Evolutionary conservation across 1,140 invertebrate species (phyloP).

Genomic region (Metaphire vulgaris): DNA sequence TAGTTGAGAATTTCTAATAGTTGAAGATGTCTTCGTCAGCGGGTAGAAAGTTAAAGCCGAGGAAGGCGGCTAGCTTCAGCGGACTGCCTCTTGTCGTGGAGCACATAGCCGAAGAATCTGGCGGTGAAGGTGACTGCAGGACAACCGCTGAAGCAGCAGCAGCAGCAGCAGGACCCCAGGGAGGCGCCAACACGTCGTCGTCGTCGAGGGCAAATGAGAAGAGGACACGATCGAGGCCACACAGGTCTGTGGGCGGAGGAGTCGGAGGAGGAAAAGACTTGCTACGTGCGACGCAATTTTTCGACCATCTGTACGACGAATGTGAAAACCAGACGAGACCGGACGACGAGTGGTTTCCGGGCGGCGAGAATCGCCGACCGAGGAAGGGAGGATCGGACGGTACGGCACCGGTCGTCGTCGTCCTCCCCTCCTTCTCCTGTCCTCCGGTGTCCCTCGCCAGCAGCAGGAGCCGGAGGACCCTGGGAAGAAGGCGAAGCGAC

Average conservation of each 20-base stretch:
- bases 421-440: background rate
- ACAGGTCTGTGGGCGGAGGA: background rate
- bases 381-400: too few species aligned
- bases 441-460: background rate
- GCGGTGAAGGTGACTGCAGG: background rate
- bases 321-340: background rate
- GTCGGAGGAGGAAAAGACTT: background rate
- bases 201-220: background rate
- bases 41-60: too few species aligned
- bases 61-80: background rate
- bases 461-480: background rate
- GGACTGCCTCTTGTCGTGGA: background rate
- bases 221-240: background rate
- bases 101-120: background rate
- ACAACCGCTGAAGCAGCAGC: background rate
- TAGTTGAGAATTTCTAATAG: too few species aligned
- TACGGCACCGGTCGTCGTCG: background rate
- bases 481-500: background rate
- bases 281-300: background rate
- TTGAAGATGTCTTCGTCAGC: too few species aligned
- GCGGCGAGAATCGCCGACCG: too few species aligned
- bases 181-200: background rate
- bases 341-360: too few species aligned
- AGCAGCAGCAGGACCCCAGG: background rate
- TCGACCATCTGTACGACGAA: background rate